Percentiles rank a stretch among this genome's conserved stretches.
These are phyloP conservation scores for Dryobota labecula DNA, from an alignment of 2,888 invertebrate genomes.

Conservation along the genomic window DNA sequence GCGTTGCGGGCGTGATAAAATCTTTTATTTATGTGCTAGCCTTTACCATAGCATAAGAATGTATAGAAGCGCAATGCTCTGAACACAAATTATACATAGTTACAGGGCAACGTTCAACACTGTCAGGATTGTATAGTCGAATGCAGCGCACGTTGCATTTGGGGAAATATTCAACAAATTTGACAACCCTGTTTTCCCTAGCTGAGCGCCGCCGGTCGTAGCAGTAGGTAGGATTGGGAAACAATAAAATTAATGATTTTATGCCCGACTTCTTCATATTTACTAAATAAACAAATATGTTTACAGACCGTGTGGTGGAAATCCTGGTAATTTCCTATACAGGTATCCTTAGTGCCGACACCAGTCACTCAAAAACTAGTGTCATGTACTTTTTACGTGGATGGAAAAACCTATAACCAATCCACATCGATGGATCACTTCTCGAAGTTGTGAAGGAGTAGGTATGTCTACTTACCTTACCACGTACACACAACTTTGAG, in stretches of 20 bases:
- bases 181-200: neutral
- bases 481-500: too few species aligned
- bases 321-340: neutral
- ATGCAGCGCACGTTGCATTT: neutral
- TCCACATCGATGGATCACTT: too few species aligned
- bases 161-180: neutral
- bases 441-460: too few species aligned
- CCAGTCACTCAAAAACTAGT: too few species aligned
- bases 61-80: slow-evolving; percentile 1
- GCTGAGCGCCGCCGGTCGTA: neutral
- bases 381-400: neutral
- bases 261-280: neutral
- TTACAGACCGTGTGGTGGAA: neutral
- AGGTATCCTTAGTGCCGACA: too few species aligned
- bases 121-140: neutral
- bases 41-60: slow-evolving; percentile 22
- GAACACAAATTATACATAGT: neutral
- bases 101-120: too few species aligned
- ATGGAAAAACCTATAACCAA: too few species aligned
- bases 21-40: slow-evolving; percentile 60
- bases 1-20: slow-evolving; percentile 56
- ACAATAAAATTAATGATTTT: neutral
- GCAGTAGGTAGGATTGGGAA: too few species aligned
- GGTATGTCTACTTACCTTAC: too few species aligned
- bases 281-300: neutral